Conservation (phyloP, 2,113 vertebrate genomes). For the Oostethus manadensis region DNA sequence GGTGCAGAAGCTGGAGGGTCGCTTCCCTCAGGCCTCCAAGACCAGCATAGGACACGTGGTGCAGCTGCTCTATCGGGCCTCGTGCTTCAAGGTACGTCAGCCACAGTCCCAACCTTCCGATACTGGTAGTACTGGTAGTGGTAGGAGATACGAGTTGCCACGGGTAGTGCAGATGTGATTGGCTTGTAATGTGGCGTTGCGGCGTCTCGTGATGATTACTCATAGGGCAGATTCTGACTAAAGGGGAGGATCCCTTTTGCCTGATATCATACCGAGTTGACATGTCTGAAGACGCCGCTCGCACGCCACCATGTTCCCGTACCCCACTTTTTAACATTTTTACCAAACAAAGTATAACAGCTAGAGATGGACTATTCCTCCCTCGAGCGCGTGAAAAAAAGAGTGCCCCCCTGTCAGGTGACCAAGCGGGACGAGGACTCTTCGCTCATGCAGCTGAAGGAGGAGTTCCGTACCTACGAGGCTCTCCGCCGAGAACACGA, state of each 20-base stretch:
- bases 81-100: conserved; percentile 86
- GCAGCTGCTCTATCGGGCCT: conserved; percentile 95
- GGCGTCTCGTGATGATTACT: conserved; percentile 68
- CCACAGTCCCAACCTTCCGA: too few species aligned
- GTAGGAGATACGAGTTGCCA: too few species aligned
- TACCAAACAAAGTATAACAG: too few species aligned
- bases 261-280: conserved; percentile 58
- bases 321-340: too few species aligned
- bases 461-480: conserved; percentile 94
- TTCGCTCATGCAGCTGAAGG: conserved; percentile 95
- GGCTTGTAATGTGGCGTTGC: conserved; percentile 6
- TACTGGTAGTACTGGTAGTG: too few species aligned
- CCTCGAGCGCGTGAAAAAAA: too few species aligned
- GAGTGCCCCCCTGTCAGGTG: conserved; percentile 70
- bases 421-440: conserved; percentile 98
- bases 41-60: conserved; percentile 98
- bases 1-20: conserved; percentile 92
- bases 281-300: conserved; percentile 60
- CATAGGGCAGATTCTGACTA: conserved; percentile 71
- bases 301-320: not conserved
- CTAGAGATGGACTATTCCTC: too few species aligned
- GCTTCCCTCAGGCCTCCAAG: conserved; percentile 97
- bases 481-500: conserved; percentile 91
- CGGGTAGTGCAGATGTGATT: conserved; percentile 9
- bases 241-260: conserved; percentile 36